Conservation (phyloP, 2,888 invertebrate species). For the Anagyrus pseudococci region DNA sequence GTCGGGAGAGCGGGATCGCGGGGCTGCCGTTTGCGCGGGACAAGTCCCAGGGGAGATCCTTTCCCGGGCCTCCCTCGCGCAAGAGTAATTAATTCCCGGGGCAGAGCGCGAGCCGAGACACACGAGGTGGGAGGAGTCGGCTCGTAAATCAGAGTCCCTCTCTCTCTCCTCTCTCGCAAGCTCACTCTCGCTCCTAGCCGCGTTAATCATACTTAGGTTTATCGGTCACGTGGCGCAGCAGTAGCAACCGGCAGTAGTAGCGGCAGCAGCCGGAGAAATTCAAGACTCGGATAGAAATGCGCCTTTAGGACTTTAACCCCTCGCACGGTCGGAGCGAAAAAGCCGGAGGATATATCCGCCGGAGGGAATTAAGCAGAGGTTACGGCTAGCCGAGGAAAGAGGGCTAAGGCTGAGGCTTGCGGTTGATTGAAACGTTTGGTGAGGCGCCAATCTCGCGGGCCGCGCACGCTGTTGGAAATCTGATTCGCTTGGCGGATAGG, state of each 20-base stretch:
- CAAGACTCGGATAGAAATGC: background rate
- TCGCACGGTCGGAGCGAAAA: too few species aligned
- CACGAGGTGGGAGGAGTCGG: slow-evolving; percentile 12
- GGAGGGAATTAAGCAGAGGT: background rate
- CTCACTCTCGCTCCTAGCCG: slow-evolving; percentile 8
- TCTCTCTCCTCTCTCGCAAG: slow-evolving; percentile 13
- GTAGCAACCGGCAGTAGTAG: too few species aligned
- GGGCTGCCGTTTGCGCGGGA: slow-evolving; percentile 7
- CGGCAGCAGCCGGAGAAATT: background rate
- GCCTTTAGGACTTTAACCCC: slow-evolving; percentile 2
- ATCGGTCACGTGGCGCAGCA: slow-evolving; percentile 39
- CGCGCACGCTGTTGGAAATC: background rate
- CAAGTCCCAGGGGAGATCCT: slow-evolving; percentile 31
- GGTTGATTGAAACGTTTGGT: slow-evolving; percentile 31
- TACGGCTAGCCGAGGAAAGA: background rate
- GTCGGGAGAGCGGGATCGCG: slow-evolving; percentile 15
- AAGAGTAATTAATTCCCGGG: slow-evolving; percentile 22
- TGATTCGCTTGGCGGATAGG: background rate
- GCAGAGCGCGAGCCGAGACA: background rate
- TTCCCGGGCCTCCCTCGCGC: slow-evolving; percentile 6
- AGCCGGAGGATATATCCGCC: too few species aligned
- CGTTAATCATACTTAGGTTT: slow-evolving; percentile 46
- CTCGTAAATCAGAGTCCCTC: slow-evolving; percentile 40
- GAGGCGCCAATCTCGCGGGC: slow-evolving; percentile 19
- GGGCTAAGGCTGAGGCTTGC: background rate